A percentile compares a stretch with the other conserved stretches of the same genome.
phyloP scores from a whole-genome alignment of 1,140 invertebrate species.

The Fragariocoptes setiger region DNA sequence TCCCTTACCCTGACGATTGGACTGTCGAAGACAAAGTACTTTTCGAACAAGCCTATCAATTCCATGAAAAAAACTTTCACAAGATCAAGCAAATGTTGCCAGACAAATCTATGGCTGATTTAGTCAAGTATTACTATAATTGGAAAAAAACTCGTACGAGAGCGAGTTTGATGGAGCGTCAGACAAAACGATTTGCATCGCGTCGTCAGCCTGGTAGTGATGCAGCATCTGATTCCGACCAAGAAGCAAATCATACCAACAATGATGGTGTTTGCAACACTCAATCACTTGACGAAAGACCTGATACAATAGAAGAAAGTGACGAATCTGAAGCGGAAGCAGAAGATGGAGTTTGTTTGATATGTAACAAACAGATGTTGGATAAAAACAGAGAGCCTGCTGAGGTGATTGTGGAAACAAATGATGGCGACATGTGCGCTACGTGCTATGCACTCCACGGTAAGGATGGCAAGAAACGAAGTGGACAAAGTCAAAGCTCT shows the following conservation, averaged over 20 bases:
- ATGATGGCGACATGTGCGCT: background rate
- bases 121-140: constrained; percentile 92
- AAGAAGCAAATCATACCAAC: background rate
- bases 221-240: constrained; percentile 24
- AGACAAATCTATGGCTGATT: constrained; percentile 73
- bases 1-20: constrained; percentile 91
- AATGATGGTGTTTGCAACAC: background rate
- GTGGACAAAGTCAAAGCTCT: background rate
- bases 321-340: background rate
- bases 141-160: constrained; percentile 82
- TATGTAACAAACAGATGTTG: background rate
- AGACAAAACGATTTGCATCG: constrained; percentile 22
- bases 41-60: constrained; percentile 91
- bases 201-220: constrained; percentile 22
- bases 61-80: constrained; percentile 91
- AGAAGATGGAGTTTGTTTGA: background rate
- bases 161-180: constrained; percentile 68
- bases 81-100: constrained; percentile 86
- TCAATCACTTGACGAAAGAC: background rate
- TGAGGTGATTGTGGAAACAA: background rate
- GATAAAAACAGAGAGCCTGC: background rate
- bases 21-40: constrained; percentile 86
- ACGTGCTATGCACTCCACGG: background rate
- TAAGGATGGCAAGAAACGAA: background rate
- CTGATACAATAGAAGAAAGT: background rate